Base-by-base conservation (phyloP, 2,113 vertebrate species). In the Platysteira castanea region DNA sequence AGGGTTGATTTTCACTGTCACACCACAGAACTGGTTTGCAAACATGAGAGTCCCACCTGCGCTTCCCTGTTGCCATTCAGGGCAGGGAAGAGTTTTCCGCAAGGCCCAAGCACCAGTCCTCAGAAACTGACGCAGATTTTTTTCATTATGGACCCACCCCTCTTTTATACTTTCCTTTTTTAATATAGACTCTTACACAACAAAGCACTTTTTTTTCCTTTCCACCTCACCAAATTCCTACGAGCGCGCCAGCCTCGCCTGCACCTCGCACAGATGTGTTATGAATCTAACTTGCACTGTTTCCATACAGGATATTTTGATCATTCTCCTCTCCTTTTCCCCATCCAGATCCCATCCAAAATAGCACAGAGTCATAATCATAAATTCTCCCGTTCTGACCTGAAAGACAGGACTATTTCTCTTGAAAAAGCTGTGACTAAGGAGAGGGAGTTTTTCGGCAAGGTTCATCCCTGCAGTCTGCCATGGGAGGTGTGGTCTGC, bases 261-360 rank as follows among this genome's bases (percentile, higher is more conserved):
- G 96, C 92, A 93, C 84, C 96, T 96, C 64, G 63, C 95, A 95
- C 95, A 97, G 97, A 95, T 96, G 93, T 93, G 88, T 91, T 95
- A 96, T 92, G 90, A 96, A 96, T 95, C 97, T 96, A 98, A 97
- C 97, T 97, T 74, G 4, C 31, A 33, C 83, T 84, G 19, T 95
- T 91, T 96, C 95, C 96, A 95, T 74, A 87, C 76, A 86, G 69
- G 46, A 77, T 46, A 90, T 96, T 96, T 94, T 70, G 24, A 86
- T 85, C 53, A 5, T 74, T 94, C 57, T 67, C 60, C 59, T 71
- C 61, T 81, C 70, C 64, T 80, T 44, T 35, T 31, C 70, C 79
- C 49, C 53, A 56, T 41, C 73, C 22, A 19, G 2, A 44, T 11
- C 75, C 54, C 2, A 0, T 73, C 89, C 91, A 94, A 96, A 96